Percentiles rank a stretch among this genome's conserved stretches.
phyloP scores from a whole-genome alignment of 2,888 invertebrate genomes.

The Hypomecis punctinalis region DNA sequence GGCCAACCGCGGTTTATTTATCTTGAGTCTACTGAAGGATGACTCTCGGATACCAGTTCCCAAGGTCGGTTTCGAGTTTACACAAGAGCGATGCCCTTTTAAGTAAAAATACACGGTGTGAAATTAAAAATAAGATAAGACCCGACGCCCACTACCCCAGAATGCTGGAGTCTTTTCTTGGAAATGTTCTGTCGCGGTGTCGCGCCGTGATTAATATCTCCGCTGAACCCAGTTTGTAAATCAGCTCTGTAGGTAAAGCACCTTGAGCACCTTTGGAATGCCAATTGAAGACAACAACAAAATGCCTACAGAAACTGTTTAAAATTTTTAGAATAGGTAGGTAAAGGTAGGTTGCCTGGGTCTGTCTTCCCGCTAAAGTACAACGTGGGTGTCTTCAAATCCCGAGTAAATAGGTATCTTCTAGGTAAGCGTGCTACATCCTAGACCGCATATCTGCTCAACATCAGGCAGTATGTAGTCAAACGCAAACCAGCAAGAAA shows the following conservation, averaged over 20 bases:
- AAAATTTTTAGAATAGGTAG: background rate
- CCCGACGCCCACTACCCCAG: slow-evolving; percentile 45
- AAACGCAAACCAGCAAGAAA: too few relatives aligned
- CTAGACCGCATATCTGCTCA: too few relatives aligned
- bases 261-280: slow-evolving; percentile 47
- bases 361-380: too few relatives aligned
- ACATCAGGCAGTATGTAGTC: too few relatives aligned
- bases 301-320: background rate
- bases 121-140: slow-evolving; percentile 54
- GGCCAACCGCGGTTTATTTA: slow-evolving; percentile 37
- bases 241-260: slow-evolving; percentile 44
- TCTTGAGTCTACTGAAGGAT: slow-evolving; percentile 40
- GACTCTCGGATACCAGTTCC: slow-evolving; percentile 41
- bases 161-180: slow-evolving; percentile 48
- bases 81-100: slow-evolving; percentile 59
- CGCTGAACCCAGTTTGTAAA: slow-evolving; percentile 50
- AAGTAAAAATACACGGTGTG: slow-evolving; percentile 58
- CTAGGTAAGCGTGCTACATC: too few relatives aligned
- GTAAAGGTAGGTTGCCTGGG: too few relatives aligned
- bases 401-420: too few relatives aligned
- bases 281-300: slow-evolving; percentile 42
- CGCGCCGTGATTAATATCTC: slow-evolving; percentile 53
- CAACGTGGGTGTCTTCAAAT: too few relatives aligned
- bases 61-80: slow-evolving; percentile 63
- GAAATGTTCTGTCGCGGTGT: slow-evolving; percentile 39